Evolutionary conservation across 1,140 invertebrate species (phyloP).

Genomic region (Zaprionus inermis): DNA sequence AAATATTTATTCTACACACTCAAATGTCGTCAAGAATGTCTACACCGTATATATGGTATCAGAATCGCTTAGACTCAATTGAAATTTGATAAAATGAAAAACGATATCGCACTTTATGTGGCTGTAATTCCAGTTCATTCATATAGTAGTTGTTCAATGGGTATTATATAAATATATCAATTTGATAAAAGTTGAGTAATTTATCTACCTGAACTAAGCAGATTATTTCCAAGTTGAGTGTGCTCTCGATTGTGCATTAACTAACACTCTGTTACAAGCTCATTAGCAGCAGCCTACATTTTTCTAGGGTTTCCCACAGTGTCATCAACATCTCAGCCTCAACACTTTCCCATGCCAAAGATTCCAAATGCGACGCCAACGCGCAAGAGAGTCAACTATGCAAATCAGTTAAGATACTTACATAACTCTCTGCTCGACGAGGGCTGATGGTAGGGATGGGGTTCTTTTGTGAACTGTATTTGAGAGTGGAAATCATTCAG

Average conservation of each 20-base stretch:
- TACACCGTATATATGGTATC: neutral
- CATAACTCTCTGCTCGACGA: constrained; percentile 29
- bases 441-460: neutral
- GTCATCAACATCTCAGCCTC: constrained; percentile 57
- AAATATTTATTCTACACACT: neutral
- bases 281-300: constrained; percentile 75
- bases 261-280: constrained; percentile 64
- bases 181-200: neutral
- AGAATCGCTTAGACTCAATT: neutral
- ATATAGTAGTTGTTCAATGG: too few species aligned
- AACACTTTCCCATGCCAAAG: constrained; percentile 73
- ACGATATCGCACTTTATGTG: neutral
- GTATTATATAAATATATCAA: neutral
- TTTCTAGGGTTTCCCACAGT: constrained; percentile 78
- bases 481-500: neutral
- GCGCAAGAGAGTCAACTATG: constrained; percentile 62
- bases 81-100: neutral
- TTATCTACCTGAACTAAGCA: constrained; percentile 1
- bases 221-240: constrained; percentile 3
- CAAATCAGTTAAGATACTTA: constrained; percentile 72
- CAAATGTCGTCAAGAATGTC: neutral
- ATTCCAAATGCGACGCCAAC: constrained; percentile 70
- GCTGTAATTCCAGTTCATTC: neutral
- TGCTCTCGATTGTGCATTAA: constrained; percentile 23
- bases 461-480: constrained; percentile 15